Percentiles rank a stretch among this genome's conserved stretches.
These are phyloP conservation scores for Sminthurides aquaticus DNA, from an alignment of 2,888 invertebrate genomes.

Conservation along the genomic window DNA sequence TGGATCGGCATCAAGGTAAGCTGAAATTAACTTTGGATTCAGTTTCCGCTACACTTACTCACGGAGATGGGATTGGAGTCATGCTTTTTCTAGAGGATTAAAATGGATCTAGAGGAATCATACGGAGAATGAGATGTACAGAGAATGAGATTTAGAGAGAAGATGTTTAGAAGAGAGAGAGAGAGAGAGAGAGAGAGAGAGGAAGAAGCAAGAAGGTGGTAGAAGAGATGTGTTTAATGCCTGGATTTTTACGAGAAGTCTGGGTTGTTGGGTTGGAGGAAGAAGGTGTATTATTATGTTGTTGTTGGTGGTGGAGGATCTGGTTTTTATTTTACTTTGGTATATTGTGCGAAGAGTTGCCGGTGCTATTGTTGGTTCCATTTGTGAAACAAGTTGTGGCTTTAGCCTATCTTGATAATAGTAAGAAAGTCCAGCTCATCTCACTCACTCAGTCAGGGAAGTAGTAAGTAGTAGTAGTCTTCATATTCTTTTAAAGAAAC, in stretches of 20 bases:
- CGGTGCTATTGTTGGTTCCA: neutral
- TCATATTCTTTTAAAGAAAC: neutral
- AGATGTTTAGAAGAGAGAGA: no score
- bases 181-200: no score
- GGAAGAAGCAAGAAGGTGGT: no score
- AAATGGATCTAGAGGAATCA: no score
- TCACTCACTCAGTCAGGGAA: no score
- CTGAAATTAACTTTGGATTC: neutral
- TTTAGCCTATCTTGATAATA: no score
- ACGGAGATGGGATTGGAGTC: no score
- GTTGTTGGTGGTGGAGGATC: slow-evolving; percentile 12
- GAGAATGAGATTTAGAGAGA: no score
- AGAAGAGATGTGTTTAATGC: neutral
- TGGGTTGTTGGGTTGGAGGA: neutral
- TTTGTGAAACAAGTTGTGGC: neutral
- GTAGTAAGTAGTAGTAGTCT: neutral
- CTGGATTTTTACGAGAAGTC: neutral
- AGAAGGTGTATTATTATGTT: slow-evolving; percentile 10
- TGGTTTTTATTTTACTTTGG: slow-evolving; percentile 14
- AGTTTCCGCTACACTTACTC: no score
- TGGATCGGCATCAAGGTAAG: slow-evolving; percentile 44
- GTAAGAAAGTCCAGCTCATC: no score
- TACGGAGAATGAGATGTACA: no score
- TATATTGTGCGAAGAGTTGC: neutral
- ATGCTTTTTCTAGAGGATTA: no score